Conservation (phyloP, 2,888 invertebrate genomes). For the Epinotia brunnichana region DNA sequence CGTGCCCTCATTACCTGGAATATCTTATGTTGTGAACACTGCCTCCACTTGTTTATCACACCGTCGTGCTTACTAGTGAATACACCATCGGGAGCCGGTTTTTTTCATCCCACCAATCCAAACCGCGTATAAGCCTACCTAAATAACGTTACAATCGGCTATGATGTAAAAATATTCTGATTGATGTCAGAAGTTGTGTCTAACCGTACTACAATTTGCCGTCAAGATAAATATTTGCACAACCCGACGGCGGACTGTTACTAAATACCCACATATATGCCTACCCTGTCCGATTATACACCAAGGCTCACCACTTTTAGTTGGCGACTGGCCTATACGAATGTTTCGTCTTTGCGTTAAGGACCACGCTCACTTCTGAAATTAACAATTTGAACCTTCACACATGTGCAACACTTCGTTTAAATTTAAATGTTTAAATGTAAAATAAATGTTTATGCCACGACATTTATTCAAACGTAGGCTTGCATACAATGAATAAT, state of each 20-base stretch:
- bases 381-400: conserved; percentile 58
- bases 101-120: conserved; percentile 21
- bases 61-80: conserved; percentile 22
- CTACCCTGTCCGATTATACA: conserved; percentile 67
- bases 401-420: conserved; percentile 20
- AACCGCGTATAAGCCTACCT: conserved; percentile 20
- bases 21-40: conserved; percentile 54
- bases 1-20: conserved; percentile 69
- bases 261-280: conserved; percentile 66
- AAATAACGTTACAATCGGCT: conserved; percentile 13
- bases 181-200: conserved; percentile 18
- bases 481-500: conserved; percentile 44
- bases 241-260: conserved; percentile 61
- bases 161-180: conserved; percentile 23
- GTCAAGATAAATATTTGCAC: conserved; percentile 63
- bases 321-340: conserved; percentile 49
- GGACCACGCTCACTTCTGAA: conserved; percentile 54
- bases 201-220: conserved; percentile 52
- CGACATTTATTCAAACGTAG: conserved; percentile 18
- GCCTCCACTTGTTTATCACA: conserved; percentile 38
- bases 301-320: conserved; percentile 82
- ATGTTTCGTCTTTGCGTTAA: conserved; percentile 57
- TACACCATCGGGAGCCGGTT: conserved; percentile 6
- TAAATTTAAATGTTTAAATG: conserved; percentile 38
- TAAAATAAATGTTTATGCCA: conserved; percentile 27